Evolutionary conservation across 1,140 invertebrate genomes (phyloP).

Genomic region (Atta texana): DNA sequence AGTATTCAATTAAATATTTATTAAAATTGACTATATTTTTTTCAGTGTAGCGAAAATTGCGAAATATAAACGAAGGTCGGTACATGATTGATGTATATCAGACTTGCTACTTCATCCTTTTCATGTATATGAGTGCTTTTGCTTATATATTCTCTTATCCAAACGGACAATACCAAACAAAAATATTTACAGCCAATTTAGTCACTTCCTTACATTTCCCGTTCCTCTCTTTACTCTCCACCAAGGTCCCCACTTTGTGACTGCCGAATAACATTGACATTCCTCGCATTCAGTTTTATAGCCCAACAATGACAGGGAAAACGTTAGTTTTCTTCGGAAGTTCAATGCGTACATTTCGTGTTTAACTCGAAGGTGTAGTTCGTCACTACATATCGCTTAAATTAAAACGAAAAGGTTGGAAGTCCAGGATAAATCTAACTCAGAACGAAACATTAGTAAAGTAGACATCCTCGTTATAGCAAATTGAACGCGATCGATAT

Average conservation of each 20-base stretch:
- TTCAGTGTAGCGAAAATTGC: neutral
- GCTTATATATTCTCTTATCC: neutral
- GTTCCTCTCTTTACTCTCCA: neutral
- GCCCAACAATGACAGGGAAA: neutral
- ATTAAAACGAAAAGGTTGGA: neutral
- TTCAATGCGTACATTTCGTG: neutral
- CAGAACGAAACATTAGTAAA: neutral
- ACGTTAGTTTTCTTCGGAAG: neutral
- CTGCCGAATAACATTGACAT: neutral
- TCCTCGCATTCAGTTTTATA: neutral
- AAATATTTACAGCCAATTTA: slow-evolving; percentile 11
- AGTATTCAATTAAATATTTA: too few species aligned
- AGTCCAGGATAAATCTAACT: neutral
- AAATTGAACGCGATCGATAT: neutral
- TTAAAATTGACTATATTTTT: too few species aligned
- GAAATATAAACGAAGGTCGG: neutral
- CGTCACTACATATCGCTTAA: neutral
- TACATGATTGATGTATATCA: neutral
- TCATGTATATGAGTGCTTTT: neutral
- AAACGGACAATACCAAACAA: neutral
- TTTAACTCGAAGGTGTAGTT: neutral
- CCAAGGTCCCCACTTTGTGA: neutral
- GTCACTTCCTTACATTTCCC: neutral
- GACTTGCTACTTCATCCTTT: neutral
- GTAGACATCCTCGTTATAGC: neutral